Percentiles rank a stretch among this genome's conserved stretches.
Conservation (phyloP, 2,113 vertebrate genomes). For the Taurulus bubalis region DNA sequence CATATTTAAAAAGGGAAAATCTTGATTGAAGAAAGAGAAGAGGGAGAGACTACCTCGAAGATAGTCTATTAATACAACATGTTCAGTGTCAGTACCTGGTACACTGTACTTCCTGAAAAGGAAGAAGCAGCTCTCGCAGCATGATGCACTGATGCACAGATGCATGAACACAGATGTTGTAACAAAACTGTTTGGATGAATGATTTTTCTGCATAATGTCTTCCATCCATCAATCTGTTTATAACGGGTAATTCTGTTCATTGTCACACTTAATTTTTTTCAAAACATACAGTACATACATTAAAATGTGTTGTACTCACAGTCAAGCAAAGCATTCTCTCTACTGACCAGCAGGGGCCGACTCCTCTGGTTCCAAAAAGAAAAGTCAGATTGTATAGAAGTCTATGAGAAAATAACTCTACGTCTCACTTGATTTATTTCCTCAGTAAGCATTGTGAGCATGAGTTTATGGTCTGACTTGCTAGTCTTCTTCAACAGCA, state of each 20-base stretch:
- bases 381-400: neutral
- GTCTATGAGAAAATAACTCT: neutral
- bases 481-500: neutral
- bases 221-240: neutral
- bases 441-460: neutral
- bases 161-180: too few relatives aligned
- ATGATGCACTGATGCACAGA: too few relatives aligned
- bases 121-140: neutral
- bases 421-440: neutral
- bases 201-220: neutral
- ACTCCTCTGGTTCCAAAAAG: neutral
- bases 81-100: neutral
- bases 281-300: too few relatives aligned
- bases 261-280: neutral
- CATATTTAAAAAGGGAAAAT: slow-evolving; percentile 16
- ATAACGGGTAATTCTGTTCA: neutral
- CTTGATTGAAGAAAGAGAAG: neutral
- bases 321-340: neutral
- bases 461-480: neutral
- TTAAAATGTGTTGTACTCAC: too few relatives aligned
- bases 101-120: neutral
- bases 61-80: slow-evolving; percentile 28
- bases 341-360: neutral
- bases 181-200: neutral
- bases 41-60: slow-evolving; percentile 3